Conservation (phyloP, 2,888 invertebrate species). For the Lumbricus terrestris region DNA sequence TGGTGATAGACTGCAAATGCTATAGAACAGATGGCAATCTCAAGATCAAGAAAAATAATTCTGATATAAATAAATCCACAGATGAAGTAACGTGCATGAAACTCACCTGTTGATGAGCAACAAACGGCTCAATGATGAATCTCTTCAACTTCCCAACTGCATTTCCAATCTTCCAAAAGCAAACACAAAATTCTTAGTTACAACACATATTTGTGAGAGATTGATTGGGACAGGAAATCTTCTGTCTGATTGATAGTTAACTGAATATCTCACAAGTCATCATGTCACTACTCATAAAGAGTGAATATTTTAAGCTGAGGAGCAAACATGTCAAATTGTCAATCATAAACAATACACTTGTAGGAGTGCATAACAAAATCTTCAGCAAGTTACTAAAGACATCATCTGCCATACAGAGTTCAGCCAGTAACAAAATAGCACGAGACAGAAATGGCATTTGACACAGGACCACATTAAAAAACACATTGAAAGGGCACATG, state of each 20-base stretch:
- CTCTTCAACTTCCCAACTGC: slow-evolving; percentile 83
- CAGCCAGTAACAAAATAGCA: neutral
- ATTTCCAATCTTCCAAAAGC: slow-evolving; percentile 70
- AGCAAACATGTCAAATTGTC: neutral
- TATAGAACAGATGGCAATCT: neutral
- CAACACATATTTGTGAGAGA: neutral
- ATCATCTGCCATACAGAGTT: too few relatives aligned
- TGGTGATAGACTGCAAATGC: neutral
- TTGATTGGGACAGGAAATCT: slow-evolving; percentile 3
- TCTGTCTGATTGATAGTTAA: neutral
- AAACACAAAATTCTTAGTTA: neutral
- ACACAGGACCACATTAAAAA: too few relatives aligned
- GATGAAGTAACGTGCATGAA: neutral
- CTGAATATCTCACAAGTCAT: neutral
- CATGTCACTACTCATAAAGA: neutral
- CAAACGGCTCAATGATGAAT: slow-evolving; percentile 96
- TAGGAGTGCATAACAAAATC: too few relatives aligned
- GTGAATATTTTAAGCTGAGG: neutral
- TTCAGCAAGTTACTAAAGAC: too few relatives aligned
- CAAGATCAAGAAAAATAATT: neutral
- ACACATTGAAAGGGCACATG: too few relatives aligned
- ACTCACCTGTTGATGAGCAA: slow-evolving; percentile 83
- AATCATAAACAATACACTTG: too few relatives aligned
- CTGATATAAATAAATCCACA: neutral
- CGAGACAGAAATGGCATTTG: too few relatives aligned